Base-by-base conservation (phyloP, 2,888 invertebrate species). In the Protonemura montana region DNA sequence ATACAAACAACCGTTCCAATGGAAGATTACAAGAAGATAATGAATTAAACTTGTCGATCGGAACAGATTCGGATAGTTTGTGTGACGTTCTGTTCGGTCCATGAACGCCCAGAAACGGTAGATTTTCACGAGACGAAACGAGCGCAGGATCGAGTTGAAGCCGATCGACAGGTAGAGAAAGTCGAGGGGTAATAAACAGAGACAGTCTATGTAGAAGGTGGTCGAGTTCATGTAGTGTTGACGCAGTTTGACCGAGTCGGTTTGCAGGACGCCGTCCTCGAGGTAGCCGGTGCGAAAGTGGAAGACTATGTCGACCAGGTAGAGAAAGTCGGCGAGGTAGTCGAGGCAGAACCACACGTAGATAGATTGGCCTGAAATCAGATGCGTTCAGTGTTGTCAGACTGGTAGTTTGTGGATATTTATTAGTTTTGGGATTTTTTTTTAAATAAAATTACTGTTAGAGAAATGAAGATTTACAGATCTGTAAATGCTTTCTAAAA, bases 1-100 rank as follows among this genome's bases (percentile, higher is more conserved):
- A 93, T 98, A 98, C 92, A 99, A 94, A 93, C 99, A 99, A 91
- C 98, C 98, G 93, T 99, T 99, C 99, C 99, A 99, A 94, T 99
- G 99, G 93, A 99, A 99, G 92, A 99, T 97, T 93, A 98, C 98
- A 93, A 98, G 94, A 91, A 98, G 95, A 94, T 98, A 98, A 94
- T 98, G 98, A 92, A 97, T 96, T 92, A 97, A 94, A 92, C 97
- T 97, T 90, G 96, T 96, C 90, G 97, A 97, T 91, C 96, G 95
- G 93, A 98, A 98, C 90, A 98, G 94, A 93, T 99, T 99, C 89
- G 99, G 99, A 93, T 98, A 99, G 94, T 99, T 99, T 90, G 99
- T 99, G 91, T 99, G 99, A 88, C 99, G 94, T 92, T 99, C 99
- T 87, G 98, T 99, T 89, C 98, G 95, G 93, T 99, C 99, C 95